Percentiles rank a stretch among this genome's conserved stretches.
Evolutionary conservation across 2,113 vertebrate species (phyloP).

Genomic region (Tursiops truncatus): DNA sequence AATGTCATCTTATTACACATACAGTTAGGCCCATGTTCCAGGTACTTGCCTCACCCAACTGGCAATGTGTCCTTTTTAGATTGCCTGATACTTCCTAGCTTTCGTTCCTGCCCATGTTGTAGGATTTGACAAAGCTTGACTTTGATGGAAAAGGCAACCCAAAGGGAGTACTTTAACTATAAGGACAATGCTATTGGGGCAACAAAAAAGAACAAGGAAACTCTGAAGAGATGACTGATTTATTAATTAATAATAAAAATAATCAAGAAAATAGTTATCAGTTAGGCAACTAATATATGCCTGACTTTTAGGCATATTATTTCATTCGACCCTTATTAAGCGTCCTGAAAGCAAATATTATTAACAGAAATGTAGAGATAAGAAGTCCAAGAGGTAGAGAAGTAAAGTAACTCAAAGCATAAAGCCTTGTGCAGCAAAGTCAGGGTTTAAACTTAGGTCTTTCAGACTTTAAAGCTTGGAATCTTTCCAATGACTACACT

Average conservation of each 20-base stretch:
- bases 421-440: neutral
- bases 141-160: neutral
- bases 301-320: neutral
- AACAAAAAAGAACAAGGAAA: neutral
- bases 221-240: neutral
- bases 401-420: neutral
- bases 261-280: neutral
- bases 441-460: neutral
- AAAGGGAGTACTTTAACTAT: neutral
- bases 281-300: neutral
- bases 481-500: neutral
- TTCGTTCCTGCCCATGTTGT: neutral
- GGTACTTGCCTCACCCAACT: neutral
- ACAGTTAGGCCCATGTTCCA: neutral
- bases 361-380: neutral
- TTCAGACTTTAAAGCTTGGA: neutral
- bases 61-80: neutral
- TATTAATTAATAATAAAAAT: neutral
- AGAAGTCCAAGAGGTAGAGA: neutral
- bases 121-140: neutral
- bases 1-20: neutral
- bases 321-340: neutral
- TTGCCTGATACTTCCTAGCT: neutral
- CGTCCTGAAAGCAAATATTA: neutral
- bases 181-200: neutral